Evolutionary conservation across 1,140 invertebrate genomes (phyloP).

Genomic region (Pristionchus pacificus): DNA sequence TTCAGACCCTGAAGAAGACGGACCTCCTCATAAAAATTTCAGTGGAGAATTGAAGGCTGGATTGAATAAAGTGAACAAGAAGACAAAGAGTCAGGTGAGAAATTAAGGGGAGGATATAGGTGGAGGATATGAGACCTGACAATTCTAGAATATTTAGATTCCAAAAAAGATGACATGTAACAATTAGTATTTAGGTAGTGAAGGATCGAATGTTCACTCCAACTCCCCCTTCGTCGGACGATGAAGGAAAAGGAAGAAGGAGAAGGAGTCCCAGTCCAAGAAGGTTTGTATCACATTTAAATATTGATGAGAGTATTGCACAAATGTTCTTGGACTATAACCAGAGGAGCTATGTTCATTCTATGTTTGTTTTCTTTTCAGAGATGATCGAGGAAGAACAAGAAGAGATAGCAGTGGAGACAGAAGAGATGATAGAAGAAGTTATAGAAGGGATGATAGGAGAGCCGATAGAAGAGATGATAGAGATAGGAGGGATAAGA

Average conservation of each 20-base stretch:
- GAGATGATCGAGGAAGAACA: not conserved
- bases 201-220: slow-evolving; percentile 24
- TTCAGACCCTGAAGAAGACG: slow-evolving; percentile 2
- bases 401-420: not conserved
- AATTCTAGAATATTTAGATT: not conserved
- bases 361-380: too few species aligned
- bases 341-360: too few species aligned
- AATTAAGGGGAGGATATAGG: too few species aligned
- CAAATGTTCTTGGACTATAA: too few species aligned
- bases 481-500: not conserved
- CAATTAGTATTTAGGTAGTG: slow-evolving; percentile 11
- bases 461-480: slow-evolving; percentile 4
- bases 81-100: slow-evolving; percentile 11
- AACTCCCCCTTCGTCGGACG: slow-evolving; percentile 17
- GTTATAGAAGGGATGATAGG: not conserved
- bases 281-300: not conserved
- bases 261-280: not conserved
- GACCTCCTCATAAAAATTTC: slow-evolving; percentile 25
- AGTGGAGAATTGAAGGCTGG: slow-evolving; percentile 33
- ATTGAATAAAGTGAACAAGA: slow-evolving; percentile 17
- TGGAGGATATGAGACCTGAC: too few species aligned
- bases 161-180: slow-evolving; percentile 13
- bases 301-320: too few species aligned
- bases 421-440: not conserved
- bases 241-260: slow-evolving; percentile 4